Base-by-base conservation (phyloP, 2,797 vertebrate genomes). In the Numenius phaeopus region DNA sequence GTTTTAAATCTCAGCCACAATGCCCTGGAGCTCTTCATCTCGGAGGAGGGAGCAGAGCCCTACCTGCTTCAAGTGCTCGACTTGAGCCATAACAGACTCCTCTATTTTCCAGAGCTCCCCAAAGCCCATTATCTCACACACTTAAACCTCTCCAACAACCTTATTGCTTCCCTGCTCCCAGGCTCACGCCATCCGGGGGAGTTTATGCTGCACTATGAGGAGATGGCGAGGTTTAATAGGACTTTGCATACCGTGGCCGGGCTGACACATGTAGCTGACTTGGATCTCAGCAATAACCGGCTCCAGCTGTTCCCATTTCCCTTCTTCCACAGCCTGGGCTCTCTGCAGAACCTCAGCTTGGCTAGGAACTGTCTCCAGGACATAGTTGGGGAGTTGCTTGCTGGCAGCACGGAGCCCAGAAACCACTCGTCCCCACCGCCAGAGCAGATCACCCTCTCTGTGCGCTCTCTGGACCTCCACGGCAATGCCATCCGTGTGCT, bases 261-360 rank as follows among this genome's bases (percentile, higher is more conserved):
- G 65, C 94, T 94, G 93, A 94, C 97, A 83, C 97, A 76, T 1
- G 21, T 99, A 46, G 47, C 83, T 46, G 92, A 98, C 71, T 95
- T 99, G 84, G 98, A 99, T 91, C 97, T 99, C 87, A 99, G 99
- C 97, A 96, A 95, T 23, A 99, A 99, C 95, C 96, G 89, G 67
- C 98, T 99, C 89, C 95, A 80, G 37, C 97, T 96, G 46, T 97
- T 99, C 62, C 98, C 98, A 2, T 55, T 98, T 23, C 82, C 97
- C 80, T 98, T 98, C 64, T 80, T 99, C 73, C 98, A 81, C 80
- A 92, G 97, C 44, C 94, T 99, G 83, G 78, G 72, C 26, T 98
- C 97, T 54, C 97, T 99, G 94, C 92, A 98, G 79, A 97, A 91
- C 16, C 94, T 99, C 64, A 98, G 97, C 94, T 95, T 99, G 76